Conservation (phyloP, 2,797 vertebrate genomes). For the Gymnopithys bicolor region DNA sequence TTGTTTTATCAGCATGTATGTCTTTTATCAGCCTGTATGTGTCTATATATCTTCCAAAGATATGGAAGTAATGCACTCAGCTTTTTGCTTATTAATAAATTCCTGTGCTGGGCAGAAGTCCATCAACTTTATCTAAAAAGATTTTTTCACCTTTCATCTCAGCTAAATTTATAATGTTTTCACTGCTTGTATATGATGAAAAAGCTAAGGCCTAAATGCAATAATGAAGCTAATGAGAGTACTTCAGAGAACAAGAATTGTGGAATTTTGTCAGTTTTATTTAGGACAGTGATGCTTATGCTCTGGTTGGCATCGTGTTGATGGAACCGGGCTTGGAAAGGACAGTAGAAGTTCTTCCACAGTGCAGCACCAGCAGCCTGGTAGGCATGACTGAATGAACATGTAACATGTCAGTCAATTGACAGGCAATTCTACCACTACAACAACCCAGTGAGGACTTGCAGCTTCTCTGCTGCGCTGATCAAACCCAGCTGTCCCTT, state of each 20-base stretch:
- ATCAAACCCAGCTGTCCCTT: neutral
- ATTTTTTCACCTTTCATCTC: neutral
- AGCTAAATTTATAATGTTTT: neutral
- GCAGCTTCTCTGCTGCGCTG: neutral
- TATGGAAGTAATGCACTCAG: neutral
- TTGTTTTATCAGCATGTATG: neutral
- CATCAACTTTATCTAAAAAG: neutral
- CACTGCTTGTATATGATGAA: neutral
- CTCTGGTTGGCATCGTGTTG: fast-evolving
- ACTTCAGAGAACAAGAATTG: neutral
- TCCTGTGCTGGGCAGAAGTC: neutral
- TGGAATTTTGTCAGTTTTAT: neutral
- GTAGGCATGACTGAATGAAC: neutral
- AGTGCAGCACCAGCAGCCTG: neutral
- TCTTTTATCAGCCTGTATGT: neutral
- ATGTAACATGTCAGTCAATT: fast-evolving
- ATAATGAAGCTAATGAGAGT: neutral
- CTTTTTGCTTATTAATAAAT: neutral
- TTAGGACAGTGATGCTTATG: neutral
- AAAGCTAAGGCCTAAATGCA: neutral
- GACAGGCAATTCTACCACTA: neutral
- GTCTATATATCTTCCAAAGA: neutral
- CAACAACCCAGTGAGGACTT: neutral
- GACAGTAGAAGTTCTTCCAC: neutral
- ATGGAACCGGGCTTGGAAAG: neutral